Evolutionary conservation across 2,888 invertebrate species (phyloP), one percentile per base, ranked within the genome.

Genomic region (Ophioninae sp.): DNA sequence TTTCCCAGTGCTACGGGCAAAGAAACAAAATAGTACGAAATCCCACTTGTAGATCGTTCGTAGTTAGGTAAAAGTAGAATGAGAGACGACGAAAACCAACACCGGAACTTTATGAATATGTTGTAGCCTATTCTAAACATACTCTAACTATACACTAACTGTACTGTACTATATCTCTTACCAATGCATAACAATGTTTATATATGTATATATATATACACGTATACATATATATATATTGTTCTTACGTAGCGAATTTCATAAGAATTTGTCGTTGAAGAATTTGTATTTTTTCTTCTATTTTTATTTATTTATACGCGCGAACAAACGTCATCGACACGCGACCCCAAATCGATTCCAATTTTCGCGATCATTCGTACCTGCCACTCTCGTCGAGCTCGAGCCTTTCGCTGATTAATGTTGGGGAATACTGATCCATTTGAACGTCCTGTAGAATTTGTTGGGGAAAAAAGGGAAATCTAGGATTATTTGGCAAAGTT

Each of bases 161-260:
- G 89, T 91, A 90, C 88, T 90, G 89, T 90, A 90, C 88, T 91
- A 90, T 88, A 88, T 91, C 89, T 90, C 89, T 91, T 89, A 90
- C 88, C 88, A 89, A 90, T 89, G 88, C 90, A 90, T 91, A 91
- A 91, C 88, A 88, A 88, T 87, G 89, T 90, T 88, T 88, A 88
- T 90, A 79, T 83, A 83, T 82, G 77, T 85, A 82, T 83, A 76
- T 50, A 50, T 50, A 50, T 50, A 17, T 50, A 50, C 17, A 13
- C 2, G 7, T 7, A 44, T 44, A 44, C 13, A 44, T 44, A 44
- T 44, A 44, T 44, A 44, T 44, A 74, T 88, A 88, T 88, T 88
- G 88, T 89, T 87, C 88, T 90, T 79, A 88, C 82, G 88, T 91
- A 90, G 90, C 87, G 89, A 89, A 89, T 88, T 89, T 89, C 87